These are phyloP conservation scores for Porites lutea DNA, from an alignment of 64 coral and sea anemone species.

Conservation along the genomic window DNA sequence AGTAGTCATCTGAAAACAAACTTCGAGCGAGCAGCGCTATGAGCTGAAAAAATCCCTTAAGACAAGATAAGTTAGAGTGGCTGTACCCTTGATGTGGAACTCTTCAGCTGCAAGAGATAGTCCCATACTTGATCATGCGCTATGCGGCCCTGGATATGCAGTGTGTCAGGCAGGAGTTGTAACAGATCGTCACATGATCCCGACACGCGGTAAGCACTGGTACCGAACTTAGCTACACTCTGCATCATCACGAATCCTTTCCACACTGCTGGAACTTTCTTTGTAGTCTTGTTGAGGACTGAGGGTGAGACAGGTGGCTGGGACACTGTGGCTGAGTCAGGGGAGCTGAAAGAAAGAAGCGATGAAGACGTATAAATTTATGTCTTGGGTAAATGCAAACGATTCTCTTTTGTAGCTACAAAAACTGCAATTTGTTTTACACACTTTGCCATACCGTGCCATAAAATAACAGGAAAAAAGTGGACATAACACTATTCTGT, in stretches of 20 bases:
- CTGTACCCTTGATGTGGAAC: conserved; percentile 89
- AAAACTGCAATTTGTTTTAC: too few species aligned
- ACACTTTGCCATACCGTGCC: too few species aligned
- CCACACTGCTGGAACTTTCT: conserved; percentile 84
- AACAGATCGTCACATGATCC: conserved; percentile 89
- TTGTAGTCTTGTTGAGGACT: conserved; percentile 52
- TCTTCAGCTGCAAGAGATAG: conserved; percentile 90
- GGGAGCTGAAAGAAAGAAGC: conserved; percentile 48
- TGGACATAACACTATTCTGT: too few species aligned
- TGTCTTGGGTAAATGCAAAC: too few species aligned
- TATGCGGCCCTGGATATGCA: conserved; percentile 95
- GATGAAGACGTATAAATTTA: background rate
- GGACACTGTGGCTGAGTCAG: conserved; percentile 66
- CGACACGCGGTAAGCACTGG: conserved; percentile 89
- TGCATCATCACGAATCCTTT: conserved; percentile 99
- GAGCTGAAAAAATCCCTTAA: background rate
- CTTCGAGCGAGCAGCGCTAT: too few species aligned
- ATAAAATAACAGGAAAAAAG: too few species aligned
- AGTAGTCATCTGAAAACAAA: too few species aligned
- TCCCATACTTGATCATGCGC: conserved; percentile 98
- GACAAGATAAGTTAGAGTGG: background rate
- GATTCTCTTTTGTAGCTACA: too few species aligned
- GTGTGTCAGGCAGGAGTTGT: conserved; percentile 91
- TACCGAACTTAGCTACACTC: conserved; percentile 94
- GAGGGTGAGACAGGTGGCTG: conserved; percentile 66